phyloP scores from a whole-genome alignment of 1,140 invertebrate species.

The Cotesia chilonis region DNA sequence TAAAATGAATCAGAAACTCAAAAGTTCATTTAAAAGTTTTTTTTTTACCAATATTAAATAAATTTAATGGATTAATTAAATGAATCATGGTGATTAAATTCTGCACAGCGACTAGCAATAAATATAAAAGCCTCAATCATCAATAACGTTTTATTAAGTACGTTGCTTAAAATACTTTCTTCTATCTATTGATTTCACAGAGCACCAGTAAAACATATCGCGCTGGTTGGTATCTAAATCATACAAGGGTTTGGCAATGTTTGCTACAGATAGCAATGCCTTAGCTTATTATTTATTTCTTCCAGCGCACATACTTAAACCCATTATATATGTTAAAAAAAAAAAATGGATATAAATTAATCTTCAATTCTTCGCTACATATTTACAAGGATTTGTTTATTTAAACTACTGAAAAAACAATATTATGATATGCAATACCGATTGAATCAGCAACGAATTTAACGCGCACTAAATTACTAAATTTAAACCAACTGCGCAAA shows the following conservation, averaged over 20 bases:
- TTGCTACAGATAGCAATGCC: slow-evolving; percentile 36
- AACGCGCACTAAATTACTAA: no score
- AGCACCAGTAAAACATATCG: slow-evolving; percentile 23
- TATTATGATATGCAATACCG: no score
- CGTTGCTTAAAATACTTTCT: slow-evolving; percentile 36
- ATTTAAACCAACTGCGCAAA: no score
- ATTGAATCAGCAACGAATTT: no score
- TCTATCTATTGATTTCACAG: slow-evolving; percentile 34
- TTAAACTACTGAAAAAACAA: no score
- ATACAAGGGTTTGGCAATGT: slow-evolving; percentile 57
- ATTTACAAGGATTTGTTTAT: no score
- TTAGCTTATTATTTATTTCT: slow-evolving; percentile 11
- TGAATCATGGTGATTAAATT: no score
- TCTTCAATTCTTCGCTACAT: no score
- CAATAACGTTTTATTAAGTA: slow-evolving; percentile 36
- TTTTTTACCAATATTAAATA: neutral
- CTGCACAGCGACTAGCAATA: no score
- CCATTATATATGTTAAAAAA: neutral
- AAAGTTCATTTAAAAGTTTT: no score
- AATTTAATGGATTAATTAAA: neutral
- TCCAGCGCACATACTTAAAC: neutral
- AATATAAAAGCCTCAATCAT: neutral
- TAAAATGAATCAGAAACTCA: no score
- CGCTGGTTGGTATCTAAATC: slow-evolving; percentile 51
- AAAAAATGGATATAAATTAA: no score